These are phyloP conservation scores for Euphonia xanthogaster DNA, from an alignment of 2,797 vertebrate genomes.

Conservation along the genomic window DNA sequence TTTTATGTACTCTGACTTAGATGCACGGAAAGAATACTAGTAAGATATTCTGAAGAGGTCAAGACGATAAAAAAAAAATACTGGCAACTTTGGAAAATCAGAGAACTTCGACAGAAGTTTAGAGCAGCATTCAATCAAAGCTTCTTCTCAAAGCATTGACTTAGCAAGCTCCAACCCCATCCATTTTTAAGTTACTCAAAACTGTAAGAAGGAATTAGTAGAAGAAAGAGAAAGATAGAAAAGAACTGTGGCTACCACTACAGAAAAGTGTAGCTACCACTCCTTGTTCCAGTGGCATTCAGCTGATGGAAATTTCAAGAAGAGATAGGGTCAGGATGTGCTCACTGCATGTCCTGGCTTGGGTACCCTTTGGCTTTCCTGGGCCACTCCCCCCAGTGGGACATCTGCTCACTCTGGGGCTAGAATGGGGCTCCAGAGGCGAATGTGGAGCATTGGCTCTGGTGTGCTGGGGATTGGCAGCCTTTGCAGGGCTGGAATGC, in stretches of 20 bases:
- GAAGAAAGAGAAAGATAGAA: neutral
- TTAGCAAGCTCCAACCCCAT: neutral
- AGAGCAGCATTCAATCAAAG: neutral
- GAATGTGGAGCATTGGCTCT: neutral
- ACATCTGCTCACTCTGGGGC: neutral
- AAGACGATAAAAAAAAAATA: neutral
- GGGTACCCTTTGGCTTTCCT: neutral
- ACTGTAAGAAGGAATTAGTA: neutral
- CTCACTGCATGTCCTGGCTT: neutral
- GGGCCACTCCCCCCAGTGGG: too few species aligned
- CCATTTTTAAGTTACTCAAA: neutral
- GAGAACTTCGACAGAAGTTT: neutral
- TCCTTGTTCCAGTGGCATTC: rapidly evolving
- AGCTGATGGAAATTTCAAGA: neutral
- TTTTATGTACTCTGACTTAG: neutral
- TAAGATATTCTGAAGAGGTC: neutral
- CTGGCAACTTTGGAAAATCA: neutral
- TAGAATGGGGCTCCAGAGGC: neutral
- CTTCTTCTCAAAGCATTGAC: neutral
- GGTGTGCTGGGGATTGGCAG: neutral
- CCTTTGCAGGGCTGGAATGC: neutral
- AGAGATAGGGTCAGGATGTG: neutral
- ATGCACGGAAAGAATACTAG: rapidly evolving
- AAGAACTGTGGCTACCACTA: too few species aligned
- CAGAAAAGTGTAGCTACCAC: neutral